Conservation (phyloP, 2,888 invertebrate species). For the Empis stercorea region DNA sequence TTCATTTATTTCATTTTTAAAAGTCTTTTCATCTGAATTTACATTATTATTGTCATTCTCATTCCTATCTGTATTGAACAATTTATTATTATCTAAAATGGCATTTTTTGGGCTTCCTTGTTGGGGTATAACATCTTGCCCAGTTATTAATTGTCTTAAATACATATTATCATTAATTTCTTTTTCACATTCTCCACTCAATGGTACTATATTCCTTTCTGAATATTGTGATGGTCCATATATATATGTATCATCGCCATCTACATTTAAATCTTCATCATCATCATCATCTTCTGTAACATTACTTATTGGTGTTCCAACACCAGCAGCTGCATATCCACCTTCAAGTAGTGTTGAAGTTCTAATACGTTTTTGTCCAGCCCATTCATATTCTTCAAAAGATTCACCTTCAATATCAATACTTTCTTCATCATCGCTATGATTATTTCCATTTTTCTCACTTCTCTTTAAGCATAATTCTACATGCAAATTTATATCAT, state of each 20-base stretch:
- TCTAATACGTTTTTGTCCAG: slow-evolving; percentile 70
- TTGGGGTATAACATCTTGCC: slow-evolving; percentile 14
- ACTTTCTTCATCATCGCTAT: slow-evolving; percentile 43
- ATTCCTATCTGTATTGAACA: slow-evolving; percentile 3
- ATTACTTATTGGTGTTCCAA: slow-evolving; percentile 30
- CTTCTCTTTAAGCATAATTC: slow-evolving; percentile 50
- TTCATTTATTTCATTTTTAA: slow-evolving; percentile 8
- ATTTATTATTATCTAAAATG: slow-evolving; percentile 1
- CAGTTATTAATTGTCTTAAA: slow-evolving; percentile 28
- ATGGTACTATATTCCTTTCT: slow-evolving; percentile 51
- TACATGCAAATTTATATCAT: slow-evolving; percentile 60
- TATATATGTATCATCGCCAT: slow-evolving; percentile 70
- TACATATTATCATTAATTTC: slow-evolving; percentile 27
- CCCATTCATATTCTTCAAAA: slow-evolving; percentile 84
- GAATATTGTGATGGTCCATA: slow-evolving; percentile 82
- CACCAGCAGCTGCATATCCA: slow-evolving; percentile 42
- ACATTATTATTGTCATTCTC: slow-evolving; percentile 9
- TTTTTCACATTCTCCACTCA: slow-evolving; percentile 35
- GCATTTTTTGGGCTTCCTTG: slow-evolving; percentile 9
- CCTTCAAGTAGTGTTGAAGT: slow-evolving; percentile 58
- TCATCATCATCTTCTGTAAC: slow-evolving; percentile 39
- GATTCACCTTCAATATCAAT: slow-evolving; percentile 63
- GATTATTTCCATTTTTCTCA: slow-evolving; percentile 21
- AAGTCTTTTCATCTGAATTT: neutral
- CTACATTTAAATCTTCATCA: slow-evolving; percentile 66